phyloP scores from a whole-genome alignment of 1,140 invertebrate genomes.

The Drosophila santomea region DNA sequence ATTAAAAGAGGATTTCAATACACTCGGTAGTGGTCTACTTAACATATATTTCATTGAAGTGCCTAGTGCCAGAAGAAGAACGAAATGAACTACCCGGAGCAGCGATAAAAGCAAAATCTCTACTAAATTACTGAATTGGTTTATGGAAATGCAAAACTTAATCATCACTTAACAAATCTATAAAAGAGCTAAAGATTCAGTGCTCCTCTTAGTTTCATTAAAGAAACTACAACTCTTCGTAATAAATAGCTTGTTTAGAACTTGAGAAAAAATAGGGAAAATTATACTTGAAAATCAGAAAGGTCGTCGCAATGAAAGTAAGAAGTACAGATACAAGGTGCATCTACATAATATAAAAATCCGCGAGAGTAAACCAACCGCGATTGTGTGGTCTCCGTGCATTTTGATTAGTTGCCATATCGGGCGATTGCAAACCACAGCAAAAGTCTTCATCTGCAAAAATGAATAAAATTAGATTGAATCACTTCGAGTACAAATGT shows the following conservation, averaged over 20 bases:
- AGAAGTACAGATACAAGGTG: neutral
- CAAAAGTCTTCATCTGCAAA: constrained; percentile 95
- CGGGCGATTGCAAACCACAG: constrained; percentile 91
- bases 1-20: constrained; percentile 74
- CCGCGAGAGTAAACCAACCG: constrained; percentile 69
- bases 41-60: constrained; percentile 2
- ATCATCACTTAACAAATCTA: no score
- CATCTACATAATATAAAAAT: constrained; percentile 14
- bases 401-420: constrained; percentile 86
- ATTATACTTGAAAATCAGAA: neutral
- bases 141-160: neutral
- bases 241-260: no score
- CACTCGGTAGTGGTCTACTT: neutral
- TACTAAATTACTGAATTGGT: neutral
- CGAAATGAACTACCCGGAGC: neutral
- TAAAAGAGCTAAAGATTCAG: no score
- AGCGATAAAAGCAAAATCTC: neutral
- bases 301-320: neutral
- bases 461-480: constrained; percentile 57
- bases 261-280: no score
- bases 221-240: no score
- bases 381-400: constrained; percentile 82
- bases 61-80: constrained; percentile 5
- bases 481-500: neutral
- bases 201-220: no score